These are phyloP conservation scores for Spisula solida DNA, from an alignment of 2,888 invertebrate genomes.

Conservation along the genomic window DNA sequence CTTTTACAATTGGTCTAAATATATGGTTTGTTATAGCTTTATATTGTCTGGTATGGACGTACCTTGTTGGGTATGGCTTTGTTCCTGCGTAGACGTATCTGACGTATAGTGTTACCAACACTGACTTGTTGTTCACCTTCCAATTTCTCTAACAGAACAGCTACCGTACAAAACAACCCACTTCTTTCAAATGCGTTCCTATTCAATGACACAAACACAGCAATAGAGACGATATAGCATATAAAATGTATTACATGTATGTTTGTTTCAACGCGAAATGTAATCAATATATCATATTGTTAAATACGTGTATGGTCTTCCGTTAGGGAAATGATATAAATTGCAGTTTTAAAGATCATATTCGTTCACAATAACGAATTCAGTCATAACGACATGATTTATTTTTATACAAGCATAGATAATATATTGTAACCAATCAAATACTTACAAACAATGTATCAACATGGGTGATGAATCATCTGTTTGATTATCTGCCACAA, in stretches of 20 bases:
- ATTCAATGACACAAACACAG: background rate
- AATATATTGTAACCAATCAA: background rate
- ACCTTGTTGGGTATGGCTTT: slow-evolving; percentile 30
- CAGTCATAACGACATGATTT: too few species aligned
- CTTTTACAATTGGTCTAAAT: too few species aligned
- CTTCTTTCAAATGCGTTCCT: slow-evolving; percentile 28
- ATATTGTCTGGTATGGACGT: too few species aligned
- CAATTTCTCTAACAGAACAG: slow-evolving; percentile 27
- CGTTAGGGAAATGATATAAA: too few species aligned
- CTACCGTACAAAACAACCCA: slow-evolving; percentile 25
- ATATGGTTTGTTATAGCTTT: too few species aligned
- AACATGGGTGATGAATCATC: slow-evolving; percentile 1
- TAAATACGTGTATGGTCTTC: background rate
- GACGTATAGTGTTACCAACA: slow-evolving; percentile 26
- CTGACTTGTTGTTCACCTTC: slow-evolving; percentile 21
- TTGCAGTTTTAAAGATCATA: too few species aligned
- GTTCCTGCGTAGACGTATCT: background rate
- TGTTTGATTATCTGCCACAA: background rate
- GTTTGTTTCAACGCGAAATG: background rate
- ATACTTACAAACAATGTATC: slow-evolving; percentile 26
- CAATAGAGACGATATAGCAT: background rate
- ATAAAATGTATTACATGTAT: too few species aligned
- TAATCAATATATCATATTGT: background rate
- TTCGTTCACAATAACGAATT: too few species aligned
- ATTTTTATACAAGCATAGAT: too few species aligned